A percentile compares a stretch with the other conserved stretches of the same genome.
Evolutionary conservation across 2,797 vertebrate species (phyloP).

Genomic region (Phalanger gymnotis): DNA sequence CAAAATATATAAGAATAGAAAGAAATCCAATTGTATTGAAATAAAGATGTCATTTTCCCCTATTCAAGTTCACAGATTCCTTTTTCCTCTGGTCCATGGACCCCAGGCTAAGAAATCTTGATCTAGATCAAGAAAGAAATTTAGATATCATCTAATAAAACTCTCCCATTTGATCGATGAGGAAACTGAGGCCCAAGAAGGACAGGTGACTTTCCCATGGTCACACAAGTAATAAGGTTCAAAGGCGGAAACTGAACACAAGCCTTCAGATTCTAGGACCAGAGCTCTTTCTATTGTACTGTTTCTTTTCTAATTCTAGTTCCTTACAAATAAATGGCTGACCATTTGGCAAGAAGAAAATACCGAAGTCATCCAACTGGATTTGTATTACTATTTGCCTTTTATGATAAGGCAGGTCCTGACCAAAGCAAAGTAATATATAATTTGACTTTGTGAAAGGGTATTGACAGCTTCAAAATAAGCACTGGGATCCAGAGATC

Average conservation of each 20-base stretch:
- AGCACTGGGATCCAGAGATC: neutral
- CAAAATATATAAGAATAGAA: neutral
- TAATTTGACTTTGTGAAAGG: neutral
- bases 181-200: neutral
- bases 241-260: neutral
- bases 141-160: neutral
- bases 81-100: neutral
- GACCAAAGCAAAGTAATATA: neutral
- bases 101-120: neutral
- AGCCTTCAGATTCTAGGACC: neutral
- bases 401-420: neutral
- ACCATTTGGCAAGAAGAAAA: neutral
- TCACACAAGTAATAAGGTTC: neutral
- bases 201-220: neutral
- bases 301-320: neutral
- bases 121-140: neutral
- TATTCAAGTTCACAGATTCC: neutral
- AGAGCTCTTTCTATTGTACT: neutral
- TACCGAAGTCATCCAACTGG: neutral
- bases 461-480: neutral
- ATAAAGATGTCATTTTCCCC: neutral
- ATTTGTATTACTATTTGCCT: neutral
- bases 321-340: neutral
- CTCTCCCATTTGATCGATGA: neutral
- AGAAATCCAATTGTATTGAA: neutral